Evolutionary conservation across 2,113 vertebrate genomes (phyloP), one percentile per base, ranked within the genome.

Genomic region (Corythoichthys haematopterus): DNA sequence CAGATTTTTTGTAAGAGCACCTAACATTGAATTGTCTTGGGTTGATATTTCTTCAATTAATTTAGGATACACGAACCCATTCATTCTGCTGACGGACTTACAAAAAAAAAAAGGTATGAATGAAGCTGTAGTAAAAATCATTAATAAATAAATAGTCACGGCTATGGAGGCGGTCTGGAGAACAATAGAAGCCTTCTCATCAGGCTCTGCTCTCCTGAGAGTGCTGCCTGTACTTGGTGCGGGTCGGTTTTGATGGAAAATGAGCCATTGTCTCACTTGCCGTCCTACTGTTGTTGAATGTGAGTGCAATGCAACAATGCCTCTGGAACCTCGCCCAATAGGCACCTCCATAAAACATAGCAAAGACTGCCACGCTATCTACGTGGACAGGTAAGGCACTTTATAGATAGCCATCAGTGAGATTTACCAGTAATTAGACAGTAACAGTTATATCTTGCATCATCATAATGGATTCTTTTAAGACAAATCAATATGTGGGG

Each of bases 191-290:
- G 66, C 82, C 80, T 86, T 91, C 90, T 13, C 11, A 69, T 77
- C 53, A 65, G 68, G 70, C 74, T 66, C 80, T 74, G 77, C 77
- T 72, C 69, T 87, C 76, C 79, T 81, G 74, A 85, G 85, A 80
- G 81, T 79, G 75, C 84, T 77, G 83, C 77, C 84, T 91, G 91
- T 93, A 89, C 91, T 93, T 89, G 91, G 90, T 91, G 88, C 88
- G 90, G 91, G 76, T 71, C 72, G 90, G 84, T 84, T 85, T 85
- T 78, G 80, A 86, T 76, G 78, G 77, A 85, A 89, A 90, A 87
- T 75, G 74, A 84, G 51, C 84, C 87, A 89, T 92, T 92, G 91
- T 92, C 76, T 76, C 64, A n/a, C 58, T 20, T 71, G 58, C 74
- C 58, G 77, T 88, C 79, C 83, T 79, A 62, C 68, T 64, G 80